A percentile compares a stretch with the other conserved stretches of the same genome.
phyloP scores from a whole-genome alignment of 2,888 invertebrate species.

The Trissolcus brochymenae region DNA sequence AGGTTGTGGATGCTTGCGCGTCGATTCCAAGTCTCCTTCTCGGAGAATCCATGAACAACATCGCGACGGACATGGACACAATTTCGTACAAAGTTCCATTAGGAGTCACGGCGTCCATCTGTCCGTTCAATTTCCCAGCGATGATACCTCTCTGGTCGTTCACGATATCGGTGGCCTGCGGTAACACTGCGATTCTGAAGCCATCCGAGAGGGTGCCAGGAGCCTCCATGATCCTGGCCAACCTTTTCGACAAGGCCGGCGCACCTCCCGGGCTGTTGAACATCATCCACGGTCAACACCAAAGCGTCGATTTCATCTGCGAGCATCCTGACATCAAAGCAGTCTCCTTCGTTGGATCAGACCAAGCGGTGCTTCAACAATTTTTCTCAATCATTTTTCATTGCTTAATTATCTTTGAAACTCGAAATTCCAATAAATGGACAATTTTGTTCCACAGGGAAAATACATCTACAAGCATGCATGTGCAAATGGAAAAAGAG shows the following conservation, averaged over 20 bases:
- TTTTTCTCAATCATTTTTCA: no score
- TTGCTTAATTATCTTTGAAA: no score
- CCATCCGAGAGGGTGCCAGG: slow-evolving; percentile 99
- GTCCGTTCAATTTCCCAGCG: slow-evolving; percentile 99
- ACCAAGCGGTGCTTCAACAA: slow-evolving; percentile 83
- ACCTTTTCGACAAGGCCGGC: slow-evolving; percentile 94
- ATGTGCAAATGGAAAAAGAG: slow-evolving; percentile 81
- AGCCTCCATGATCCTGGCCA: slow-evolving; percentile 95
- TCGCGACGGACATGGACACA: slow-evolving; percentile 98
- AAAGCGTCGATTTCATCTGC: slow-evolving; percentile 97
- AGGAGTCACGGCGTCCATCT: slow-evolving; percentile 95
- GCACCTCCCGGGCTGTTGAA: slow-evolving; percentile 98
- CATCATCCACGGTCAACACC: slow-evolving; percentile 96
- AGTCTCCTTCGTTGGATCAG: slow-evolving; percentile 98
- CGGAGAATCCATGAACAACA: slow-evolving; percentile 91
- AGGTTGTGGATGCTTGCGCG: slow-evolving; percentile 98
- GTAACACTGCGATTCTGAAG: slow-evolving; percentile 96
- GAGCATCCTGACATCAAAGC: slow-evolving; percentile 97
- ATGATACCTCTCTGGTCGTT: slow-evolving; percentile 99
- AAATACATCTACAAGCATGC: slow-evolving; percentile 95
- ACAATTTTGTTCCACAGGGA: slow-evolving; percentile 77
- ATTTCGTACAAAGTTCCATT: slow-evolving; percentile 93
- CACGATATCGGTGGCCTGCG: slow-evolving; percentile 90
- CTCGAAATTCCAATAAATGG: no score
- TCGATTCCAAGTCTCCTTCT: slow-evolving; percentile 93